Evolutionary conservation across 92 coral and sea anemone genomes (phyloP).

Genomic region (Heliopora coerulea): DNA sequence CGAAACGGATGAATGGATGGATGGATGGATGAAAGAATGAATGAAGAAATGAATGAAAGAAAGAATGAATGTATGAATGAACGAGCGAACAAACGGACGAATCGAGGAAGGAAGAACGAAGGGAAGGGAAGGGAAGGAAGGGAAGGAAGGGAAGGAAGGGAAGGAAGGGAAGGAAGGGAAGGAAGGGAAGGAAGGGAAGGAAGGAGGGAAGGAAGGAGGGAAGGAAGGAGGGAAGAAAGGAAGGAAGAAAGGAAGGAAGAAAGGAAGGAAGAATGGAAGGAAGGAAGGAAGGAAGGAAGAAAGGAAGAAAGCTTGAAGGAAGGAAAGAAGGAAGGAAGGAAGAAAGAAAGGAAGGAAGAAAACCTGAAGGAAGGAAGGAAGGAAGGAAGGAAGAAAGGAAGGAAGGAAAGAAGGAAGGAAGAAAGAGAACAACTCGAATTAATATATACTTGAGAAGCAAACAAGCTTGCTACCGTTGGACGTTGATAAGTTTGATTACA

Average conservation of each 20-base stretch:
- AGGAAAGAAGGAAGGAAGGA: not conserved
- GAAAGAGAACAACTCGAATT: too few relatives aligned
- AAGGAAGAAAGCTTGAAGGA: not conserved
- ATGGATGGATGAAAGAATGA: slow-evolving; percentile 5
- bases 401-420: not conserved
- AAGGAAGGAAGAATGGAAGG: too few relatives aligned
- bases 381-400: not conserved
- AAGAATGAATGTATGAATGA: not conserved
- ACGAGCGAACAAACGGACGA: not conserved
- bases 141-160: too few relatives aligned
- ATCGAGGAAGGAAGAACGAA: not conserved
- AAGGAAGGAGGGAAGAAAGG: too few relatives aligned
- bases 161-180: too few relatives aligned
- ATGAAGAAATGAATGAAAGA: slow-evolving; percentile 7
- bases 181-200: too few relatives aligned
- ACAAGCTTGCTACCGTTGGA: too few relatives aligned
- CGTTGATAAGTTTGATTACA: too few relatives aligned
- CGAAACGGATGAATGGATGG: slow-evolving; percentile 33
- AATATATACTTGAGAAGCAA: too few relatives aligned
- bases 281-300: too few relatives aligned
- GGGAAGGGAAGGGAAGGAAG: not conserved
- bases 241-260: too few relatives aligned
- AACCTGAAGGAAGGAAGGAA: not conserved
- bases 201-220: too few relatives aligned
- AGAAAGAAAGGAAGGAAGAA: not conserved